Conservation (phyloP, 2,888 invertebrate genomes). For the Alsophila aescularia region DNA sequence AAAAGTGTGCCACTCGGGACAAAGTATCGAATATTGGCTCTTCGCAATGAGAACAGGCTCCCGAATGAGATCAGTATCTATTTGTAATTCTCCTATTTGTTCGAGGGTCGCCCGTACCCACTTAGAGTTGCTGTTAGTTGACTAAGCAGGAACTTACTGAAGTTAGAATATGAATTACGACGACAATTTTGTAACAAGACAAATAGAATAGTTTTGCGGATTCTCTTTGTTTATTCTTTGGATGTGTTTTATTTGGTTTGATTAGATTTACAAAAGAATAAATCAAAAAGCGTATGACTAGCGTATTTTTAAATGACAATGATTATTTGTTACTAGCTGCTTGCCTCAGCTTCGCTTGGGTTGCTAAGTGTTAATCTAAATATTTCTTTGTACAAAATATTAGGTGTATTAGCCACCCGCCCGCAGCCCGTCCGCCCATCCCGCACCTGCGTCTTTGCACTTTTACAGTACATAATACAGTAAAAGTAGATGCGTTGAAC, state of each 20-base stretch:
- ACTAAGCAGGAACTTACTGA: constrained; percentile 31
- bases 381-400: too few species aligned
- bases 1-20: constrained; percentile 71
- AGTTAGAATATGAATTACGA: constrained; percentile 27
- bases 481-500: too few species aligned
- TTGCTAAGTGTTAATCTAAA: too few species aligned
- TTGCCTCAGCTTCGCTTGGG: too few species aligned
- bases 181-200: constrained; percentile 14
- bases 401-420: too few species aligned
- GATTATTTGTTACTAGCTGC: too few species aligned
- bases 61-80: constrained; percentile 63
- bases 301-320: too few species aligned
- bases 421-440: too few species aligned
- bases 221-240: background rate
- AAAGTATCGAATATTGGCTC: constrained; percentile 74
- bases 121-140: constrained; percentile 28
- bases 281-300: too few species aligned
- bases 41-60: constrained; percentile 66
- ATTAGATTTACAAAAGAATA: background rate
- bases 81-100: constrained; percentile 60
- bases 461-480: too few species aligned
- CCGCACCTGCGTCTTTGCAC: too few species aligned
- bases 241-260: background rate
- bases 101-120: constrained; percentile 41
- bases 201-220: constrained; percentile 9